A percentile compares a stretch with the other conserved stretches of the same genome.
Evolutionary conservation across 2,113 vertebrate species (phyloP).

Genomic region (Chloebia gouldiae): DNA sequence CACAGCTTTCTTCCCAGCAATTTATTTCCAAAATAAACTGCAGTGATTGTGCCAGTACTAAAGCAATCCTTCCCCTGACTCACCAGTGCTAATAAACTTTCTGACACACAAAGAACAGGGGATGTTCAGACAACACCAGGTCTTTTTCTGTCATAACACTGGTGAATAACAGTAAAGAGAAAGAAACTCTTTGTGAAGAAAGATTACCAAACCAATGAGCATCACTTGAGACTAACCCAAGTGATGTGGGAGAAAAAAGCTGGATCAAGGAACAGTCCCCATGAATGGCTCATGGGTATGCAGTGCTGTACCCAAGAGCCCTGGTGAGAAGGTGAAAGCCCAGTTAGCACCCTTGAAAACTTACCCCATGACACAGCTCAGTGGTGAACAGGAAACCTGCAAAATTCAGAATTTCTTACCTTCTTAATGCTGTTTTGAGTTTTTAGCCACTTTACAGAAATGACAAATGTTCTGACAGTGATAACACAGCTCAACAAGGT

Average conservation of each 20-base stretch:
- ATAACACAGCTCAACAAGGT: neutral
- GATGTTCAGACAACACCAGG: neutral
- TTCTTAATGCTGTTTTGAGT: neutral
- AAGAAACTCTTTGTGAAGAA: neutral
- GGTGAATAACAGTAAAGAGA: neutral
- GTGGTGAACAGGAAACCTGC: neutral
- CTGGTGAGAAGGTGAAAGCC: neutral
- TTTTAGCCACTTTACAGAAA: neutral
- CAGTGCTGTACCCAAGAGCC: neutral
- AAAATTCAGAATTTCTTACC: neutral
- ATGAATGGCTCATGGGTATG: accelerated
- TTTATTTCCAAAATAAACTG: constrained; percentile 16
- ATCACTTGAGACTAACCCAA: neutral
- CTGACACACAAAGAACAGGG: neutral
- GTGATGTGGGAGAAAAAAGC: neutral
- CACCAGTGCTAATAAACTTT: neutral
- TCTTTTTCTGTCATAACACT: neutral
- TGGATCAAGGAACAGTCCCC: neutral
- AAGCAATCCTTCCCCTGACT: neutral
- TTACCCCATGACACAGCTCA: neutral
- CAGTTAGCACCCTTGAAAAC: neutral
- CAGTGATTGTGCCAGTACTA: neutral
- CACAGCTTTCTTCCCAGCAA: neutral
- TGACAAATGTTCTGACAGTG: too few species aligned
- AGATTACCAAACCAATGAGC: neutral